Conservation (phyloP, 2,888 invertebrate species). For the Parapristionchus giblindavisi region DNA sequence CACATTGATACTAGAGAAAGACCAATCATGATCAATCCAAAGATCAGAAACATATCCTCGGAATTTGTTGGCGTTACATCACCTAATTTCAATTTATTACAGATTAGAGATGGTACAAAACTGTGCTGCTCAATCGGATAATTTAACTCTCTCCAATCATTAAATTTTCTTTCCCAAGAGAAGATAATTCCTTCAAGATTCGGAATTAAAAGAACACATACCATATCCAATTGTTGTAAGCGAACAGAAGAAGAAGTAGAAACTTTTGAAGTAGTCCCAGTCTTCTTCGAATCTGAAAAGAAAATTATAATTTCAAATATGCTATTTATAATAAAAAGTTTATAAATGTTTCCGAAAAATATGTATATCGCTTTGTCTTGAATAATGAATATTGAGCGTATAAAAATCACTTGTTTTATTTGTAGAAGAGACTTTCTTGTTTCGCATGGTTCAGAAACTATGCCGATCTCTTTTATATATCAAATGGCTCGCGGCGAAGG, state of each 20-base stretch:
- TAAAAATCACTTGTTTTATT: too few species aligned
- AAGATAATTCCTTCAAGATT: too few species aligned
- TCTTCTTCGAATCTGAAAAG: slow-evolving; percentile 62
- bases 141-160: background rate
- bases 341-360: too few species aligned
- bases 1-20: slow-evolving; percentile 66
- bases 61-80: slow-evolving; percentile 69
- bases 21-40: slow-evolving; percentile 67
- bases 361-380: background rate
- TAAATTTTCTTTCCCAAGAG: too few species aligned
- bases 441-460: too few species aligned
- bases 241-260: slow-evolving; percentile 69
- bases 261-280: slow-evolving; percentile 70
- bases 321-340: background rate
- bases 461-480: too few species aligned
- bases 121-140: background rate
- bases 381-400: too few species aligned
- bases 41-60: slow-evolving; percentile 68
- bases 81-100: too few species aligned
- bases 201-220: slow-evolving; percentile 37
- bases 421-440: too few species aligned
- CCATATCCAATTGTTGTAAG: slow-evolving; percentile 69
- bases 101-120: background rate
- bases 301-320: background rate
- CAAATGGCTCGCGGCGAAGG: too few species aligned